phyloP scores from a whole-genome alignment of 2,888 invertebrate species.

The Thereva unica region DNA sequence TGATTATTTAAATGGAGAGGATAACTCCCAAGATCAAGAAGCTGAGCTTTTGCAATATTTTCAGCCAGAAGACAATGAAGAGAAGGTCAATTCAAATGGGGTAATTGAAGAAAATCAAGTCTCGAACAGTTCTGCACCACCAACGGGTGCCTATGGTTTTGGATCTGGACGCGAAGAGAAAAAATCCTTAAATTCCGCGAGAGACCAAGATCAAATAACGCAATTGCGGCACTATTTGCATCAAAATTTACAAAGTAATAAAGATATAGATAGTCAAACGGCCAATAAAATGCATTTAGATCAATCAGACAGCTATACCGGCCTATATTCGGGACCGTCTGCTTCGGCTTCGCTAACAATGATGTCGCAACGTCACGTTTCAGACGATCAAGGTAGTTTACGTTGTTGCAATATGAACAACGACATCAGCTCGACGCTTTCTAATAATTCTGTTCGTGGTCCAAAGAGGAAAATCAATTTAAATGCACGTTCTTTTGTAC shows the following conservation, averaged over 20 bases:
- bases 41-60: conserved; percentile 85
- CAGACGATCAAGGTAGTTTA: conserved; percentile 21
- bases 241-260: conserved; percentile 43
- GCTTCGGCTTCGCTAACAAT: conserved; percentile 58
- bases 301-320: conserved; percentile 43
- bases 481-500: conserved; percentile 48
- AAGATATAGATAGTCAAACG: conserved; percentile 34
- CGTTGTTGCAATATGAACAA: conserved; percentile 33
- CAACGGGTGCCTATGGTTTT: too few species aligned
- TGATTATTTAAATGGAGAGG: conserved; percentile 77
- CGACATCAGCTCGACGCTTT: conserved; percentile 1
- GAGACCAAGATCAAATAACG: conserved; percentile 67
- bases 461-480: conserved; percentile 55
- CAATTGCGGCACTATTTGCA: conserved; percentile 65
- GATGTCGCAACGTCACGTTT: conserved; percentile 51
- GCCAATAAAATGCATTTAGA: conserved; percentile 38
- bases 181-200: conserved; percentile 39
- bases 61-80: conserved; percentile 57
- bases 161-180: conserved; percentile 1
- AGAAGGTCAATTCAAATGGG: conserved; percentile 51
- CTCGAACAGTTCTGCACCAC: neutral
- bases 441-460: conserved; percentile 28
- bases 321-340: conserved; percentile 49
- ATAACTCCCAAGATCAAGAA: conserved; percentile 78
- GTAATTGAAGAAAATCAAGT: conserved; percentile 29